Evolutionary conservation across 2,797 vertebrate species (phyloP), one percentile per base, ranked within the genome.

Genomic region (Clamator glandarius): DNA sequence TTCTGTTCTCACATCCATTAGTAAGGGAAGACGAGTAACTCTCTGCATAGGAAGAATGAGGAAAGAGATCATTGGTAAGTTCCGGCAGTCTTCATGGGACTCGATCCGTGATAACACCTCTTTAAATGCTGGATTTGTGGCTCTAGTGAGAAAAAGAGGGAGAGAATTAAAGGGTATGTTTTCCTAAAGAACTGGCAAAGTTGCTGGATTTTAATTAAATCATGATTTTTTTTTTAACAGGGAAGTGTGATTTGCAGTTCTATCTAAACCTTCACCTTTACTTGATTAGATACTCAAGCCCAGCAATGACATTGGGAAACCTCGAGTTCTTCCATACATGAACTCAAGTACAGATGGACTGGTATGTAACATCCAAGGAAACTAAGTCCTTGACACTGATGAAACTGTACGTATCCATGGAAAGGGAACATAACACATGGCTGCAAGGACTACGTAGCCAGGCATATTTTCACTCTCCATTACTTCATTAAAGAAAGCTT

Each of bases 41-140:
- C 99, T 98, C 98, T 99, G 99, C 99, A 99, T 99, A 92, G 99
- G 99, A 52, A 99, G 99, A 86, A 99, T 99, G 92, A 99, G 99
- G 96, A 99, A 99, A 9, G 99, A 99, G 97, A 99, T 99, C 99
- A 99, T 99, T 17, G 99, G 99, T 84, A 99, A 97, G 94, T 99
- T 99, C 93, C 98, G 97, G 93, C 99, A 99, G 21, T 99, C 99
- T 85, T 98, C 97, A 24, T 99, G 98, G 92, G 98, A 96, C 96
- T 99, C 99, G 2, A 99, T 99, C 84, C 98, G 98, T 29, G 97
- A 98, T 80, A 99, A 29, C 15, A 96, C 98, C 95, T 99, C 99
- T 94, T 99, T 99, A 67, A 99, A 99, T 0, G 96, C 95, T 2
- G 98, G 97, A 68, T 98, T 99, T 85, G 98, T 99, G 94, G 98